phyloP scores from a whole-genome alignment of 1,140 invertebrate genomes.

The Aphis craccivora region DNA sequence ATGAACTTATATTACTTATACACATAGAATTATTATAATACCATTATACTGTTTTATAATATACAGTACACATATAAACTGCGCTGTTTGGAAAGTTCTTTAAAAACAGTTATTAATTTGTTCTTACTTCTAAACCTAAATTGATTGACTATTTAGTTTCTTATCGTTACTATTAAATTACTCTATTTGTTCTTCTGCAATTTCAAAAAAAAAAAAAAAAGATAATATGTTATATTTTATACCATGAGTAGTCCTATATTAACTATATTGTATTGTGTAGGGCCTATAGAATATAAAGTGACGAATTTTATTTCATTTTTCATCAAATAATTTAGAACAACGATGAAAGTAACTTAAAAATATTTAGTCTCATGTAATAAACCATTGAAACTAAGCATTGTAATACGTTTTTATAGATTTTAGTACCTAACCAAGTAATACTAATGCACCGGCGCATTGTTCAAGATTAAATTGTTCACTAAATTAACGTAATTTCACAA shows the following conservation, averaged over 20 bases:
- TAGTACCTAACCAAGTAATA: too few species aligned
- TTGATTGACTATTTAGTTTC: background rate
- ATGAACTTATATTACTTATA: background rate
- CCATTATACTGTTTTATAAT: background rate
- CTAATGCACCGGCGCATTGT: too few species aligned
- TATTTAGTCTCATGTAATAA: background rate
- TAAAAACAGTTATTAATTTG: background rate
- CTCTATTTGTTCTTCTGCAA: background rate
- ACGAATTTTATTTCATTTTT: background rate
- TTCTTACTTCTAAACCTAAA: background rate
- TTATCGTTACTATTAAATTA: background rate
- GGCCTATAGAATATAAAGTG: background rate
- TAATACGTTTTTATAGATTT: too few species aligned
- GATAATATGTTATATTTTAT: background rate
- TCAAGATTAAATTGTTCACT: too few species aligned
- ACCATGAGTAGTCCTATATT: background rate
- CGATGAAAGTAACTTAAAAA: background rate
- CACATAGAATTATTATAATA: background rate
- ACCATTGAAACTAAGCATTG: too few species aligned
- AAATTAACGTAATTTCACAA: background rate
- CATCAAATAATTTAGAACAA: background rate
- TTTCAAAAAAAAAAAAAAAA: background rate
- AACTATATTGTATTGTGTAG: background rate
- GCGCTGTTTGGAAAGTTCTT: background rate
- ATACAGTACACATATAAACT: background rate